Evolutionary conservation across 2,113 vertebrate species (phyloP), one percentile per base, ranked within the genome.

Genomic region (Alouatta palliata): DNA sequence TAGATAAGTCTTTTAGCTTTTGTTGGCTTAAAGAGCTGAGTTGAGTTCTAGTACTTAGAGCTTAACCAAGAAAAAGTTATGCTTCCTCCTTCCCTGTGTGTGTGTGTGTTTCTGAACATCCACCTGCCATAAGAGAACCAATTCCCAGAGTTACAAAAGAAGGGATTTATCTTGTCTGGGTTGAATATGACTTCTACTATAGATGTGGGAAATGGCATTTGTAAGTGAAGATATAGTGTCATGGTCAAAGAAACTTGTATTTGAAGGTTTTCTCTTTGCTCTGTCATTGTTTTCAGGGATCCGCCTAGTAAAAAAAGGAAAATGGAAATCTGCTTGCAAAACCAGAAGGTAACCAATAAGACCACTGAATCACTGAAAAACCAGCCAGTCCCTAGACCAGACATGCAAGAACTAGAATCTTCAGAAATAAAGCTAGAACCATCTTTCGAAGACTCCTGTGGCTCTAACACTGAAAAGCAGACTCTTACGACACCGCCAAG

Each of bases 231-330:
- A 32, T 32, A 37, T 17, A 12, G 5, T 30, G 23, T 37, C 56
- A n/a, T 70, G 23, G 64, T 82, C 37, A 20, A 52, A 32, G 40
- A 81, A 56, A 52, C 27, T 16, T 85, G 82, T 49, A 32, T 54
- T 89, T 94, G 90, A 54, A 86, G 54, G 45, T 91, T 79, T 82
- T 54, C 21, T 56, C 71, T 82, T 40, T 73, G 75, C 54, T 91
- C 70, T 95, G 23, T 81, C 81, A 32, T 0, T 97, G 73, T 98
- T 98, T 98, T 86, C 98, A 99, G 99, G 98, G 99, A 99, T 97
- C 99, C 99, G 79, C 99, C 99, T 64, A 99, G 99, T 88, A 99
- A 99, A 98, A 99, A 99, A 98, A 99, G 99, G 93, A 99, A 99
- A 98, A 99, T 99, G 99, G 99, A 99, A 97, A 98, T 97, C 85